Percentiles rank a stretch among this genome's conserved stretches.
Conservation (phyloP, 23 tunicate genomes). For the Botrylloides violaceus region DNA sequence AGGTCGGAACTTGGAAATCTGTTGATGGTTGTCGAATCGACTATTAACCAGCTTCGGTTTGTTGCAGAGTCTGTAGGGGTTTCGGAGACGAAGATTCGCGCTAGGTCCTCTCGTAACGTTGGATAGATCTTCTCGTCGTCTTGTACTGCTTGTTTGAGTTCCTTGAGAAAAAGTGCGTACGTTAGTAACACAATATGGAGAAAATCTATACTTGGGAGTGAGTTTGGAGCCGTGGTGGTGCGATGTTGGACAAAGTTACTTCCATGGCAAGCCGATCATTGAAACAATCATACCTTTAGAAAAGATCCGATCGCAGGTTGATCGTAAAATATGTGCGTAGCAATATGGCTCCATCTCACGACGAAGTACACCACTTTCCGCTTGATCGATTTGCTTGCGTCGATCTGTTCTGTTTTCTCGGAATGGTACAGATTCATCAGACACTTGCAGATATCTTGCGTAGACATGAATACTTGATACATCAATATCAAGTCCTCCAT, state of each 20-base stretch:
- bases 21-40: conserved; percentile 12
- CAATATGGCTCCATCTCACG: conserved; percentile 92
- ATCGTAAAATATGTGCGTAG: conserved; percentile 29
- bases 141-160: conserved; percentile 23
- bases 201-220: not conserved
- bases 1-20: conserved; percentile 12
- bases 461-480: conserved; percentile 44
- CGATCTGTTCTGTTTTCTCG: conserved; percentile 28
- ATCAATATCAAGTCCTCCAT: conserved; percentile 71
- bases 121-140: conserved; percentile 16
- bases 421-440: conserved; percentile 59
- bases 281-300: conserved; percentile 31
- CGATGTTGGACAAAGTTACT: not conserved
- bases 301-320: conserved; percentile 31
- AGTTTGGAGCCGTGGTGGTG: not conserved
- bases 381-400: conserved; percentile 45
- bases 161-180: conserved; percentile 4
- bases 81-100: conserved; percentile 4
- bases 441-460: conserved; percentile 34
- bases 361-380: conserved; percentile 76
- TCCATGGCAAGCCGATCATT: conserved; percentile 2
- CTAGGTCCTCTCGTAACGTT: conserved; percentile 10
- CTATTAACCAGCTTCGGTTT: conserved; percentile 17
- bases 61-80: not conserved
- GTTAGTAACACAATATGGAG: not conserved